Evolutionary conservation across 2,888 invertebrate genomes (phyloP), one percentile per base, ranked within the genome.

Genomic region (Pedicia rivosa): DNA sequence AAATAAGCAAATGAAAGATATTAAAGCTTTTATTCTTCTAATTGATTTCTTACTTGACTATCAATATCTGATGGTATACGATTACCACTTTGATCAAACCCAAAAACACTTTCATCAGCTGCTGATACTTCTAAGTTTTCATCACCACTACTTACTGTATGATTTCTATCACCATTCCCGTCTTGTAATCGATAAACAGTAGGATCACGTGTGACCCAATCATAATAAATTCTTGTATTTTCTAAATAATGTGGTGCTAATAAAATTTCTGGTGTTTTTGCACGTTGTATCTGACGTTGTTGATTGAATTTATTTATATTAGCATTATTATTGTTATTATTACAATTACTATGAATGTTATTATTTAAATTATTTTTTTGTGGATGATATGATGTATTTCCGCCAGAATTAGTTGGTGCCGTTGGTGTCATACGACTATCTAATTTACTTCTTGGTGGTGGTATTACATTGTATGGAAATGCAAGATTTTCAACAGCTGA

Each of bases 241-340:
- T 72, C 70, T 36, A 79, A 55, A 53, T 77, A 79, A 45, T 78
- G 74, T 12, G 86, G 84, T 1, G 82, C 77, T 16, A 86, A 58
- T 22, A 86, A 59, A 25, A 86, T 74, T 63, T 86, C 84, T 1
- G 83, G 79, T 1, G 82, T 81, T 45, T 80, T 69, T 35, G 77
- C 73, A 33, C 74, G 59, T 35, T 65, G 65, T 40, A 59, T 55
- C 34, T 61, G 58, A 37, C 63, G 59, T n/a, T 49, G 47, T 34
- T 49, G 47, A 10, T 39, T 31, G 7, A 42, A 30, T 16, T 43
- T 37, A 10, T 10, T 24, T 24, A 8, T n/a, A 24, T n/a, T 24
- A 24, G 24, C 24, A n/a, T n/a, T n/a, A n/a, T n/a, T n/a, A n/a
- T n/a, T n/a, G n/a, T n/a, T n/a, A n/a, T n/a, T n/a, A n/a, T n/a